Evolutionary conservation across 1,140 invertebrate species (phyloP), one percentile per base, ranked within the genome.

Genomic region (Caenorhabditis tropicalis): DNA sequence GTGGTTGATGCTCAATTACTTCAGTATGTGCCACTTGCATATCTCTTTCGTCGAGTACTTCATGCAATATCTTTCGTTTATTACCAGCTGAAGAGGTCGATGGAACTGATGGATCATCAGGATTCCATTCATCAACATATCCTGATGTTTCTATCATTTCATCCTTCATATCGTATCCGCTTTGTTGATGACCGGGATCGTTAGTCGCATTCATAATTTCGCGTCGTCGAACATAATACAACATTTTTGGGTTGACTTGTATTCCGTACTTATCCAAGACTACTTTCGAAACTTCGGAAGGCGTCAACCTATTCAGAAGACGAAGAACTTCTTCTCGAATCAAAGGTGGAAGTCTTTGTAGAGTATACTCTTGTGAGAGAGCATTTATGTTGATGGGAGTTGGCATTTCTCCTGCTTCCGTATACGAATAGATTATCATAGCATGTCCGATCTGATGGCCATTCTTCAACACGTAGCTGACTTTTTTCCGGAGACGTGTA

Each of bases 381-480:
- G 29, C 36, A 58, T 27, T 79, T 56, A 80, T 79, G 49, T 51
- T 56, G 15, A 85, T 36, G 24, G 48, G 83, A 21, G 81, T 49
- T 2, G 83, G 83, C 29, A 85, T 81, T 16, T 46, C 51, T 24
- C 83, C 83, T 5, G 51, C 1, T 21, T 85, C 83, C 1, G 83
- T 60, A 27, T 80, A 85, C 53, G 79, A 80, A 31, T 85, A 85
- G 33, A 81, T 43, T n/a, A 85, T 81, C 83, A 85, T 58, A 9
- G 79, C 51, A 21, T 81, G 16, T 19, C 83, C 83, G 36, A 46
- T n/a, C 39, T 65, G 82, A 46, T 53, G 33, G n/a, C 43, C 79
- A 79, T 85, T 79, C 74, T 81, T 85, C 53, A 58, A 39, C 15
- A 65, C 33, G 33, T 81, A 80, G 10, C 33, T 53, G 16, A 81